Percentiles rank a stretch among this genome's conserved stretches.
These are phyloP conservation scores for Helicolenus hilgendorfi DNA, from an alignment of 2,797 vertebrate genomes.

Conservation along the genomic window DNA sequence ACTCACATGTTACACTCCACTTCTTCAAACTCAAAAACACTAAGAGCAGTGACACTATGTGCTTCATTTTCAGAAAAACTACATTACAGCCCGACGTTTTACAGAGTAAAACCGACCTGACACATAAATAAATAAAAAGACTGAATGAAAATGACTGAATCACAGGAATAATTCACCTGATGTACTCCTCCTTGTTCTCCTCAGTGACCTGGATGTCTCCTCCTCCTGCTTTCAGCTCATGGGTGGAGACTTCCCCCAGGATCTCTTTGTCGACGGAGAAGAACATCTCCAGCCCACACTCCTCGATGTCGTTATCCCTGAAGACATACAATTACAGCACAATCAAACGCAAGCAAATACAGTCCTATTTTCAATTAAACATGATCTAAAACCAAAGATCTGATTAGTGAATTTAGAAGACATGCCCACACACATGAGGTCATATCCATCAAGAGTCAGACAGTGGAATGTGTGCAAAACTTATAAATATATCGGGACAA, in stretches of 20 bases:
- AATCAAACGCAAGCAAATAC: neutral
- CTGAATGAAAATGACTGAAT: neutral
- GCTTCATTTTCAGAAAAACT: too few relatives aligned
- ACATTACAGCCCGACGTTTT: neutral
- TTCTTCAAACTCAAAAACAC: neutral
- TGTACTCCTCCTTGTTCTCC: conserved; percentile 99
- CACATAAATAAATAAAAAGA: neutral
- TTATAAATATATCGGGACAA: neutral
- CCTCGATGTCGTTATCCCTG: conserved; percentile 98
- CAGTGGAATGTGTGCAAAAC: neutral
- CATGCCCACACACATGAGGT: neutral
- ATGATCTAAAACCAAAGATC: neutral
- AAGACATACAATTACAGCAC: neutral
- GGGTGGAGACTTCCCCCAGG: conserved; percentile 97
- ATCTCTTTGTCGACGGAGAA: conserved; percentile 99
- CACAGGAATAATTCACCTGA: conserved; percentile 89
- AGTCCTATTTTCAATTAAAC: neutral
- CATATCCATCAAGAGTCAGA: neutral
- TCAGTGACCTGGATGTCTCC: conserved; percentile 97
- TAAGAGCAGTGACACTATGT: neutral
- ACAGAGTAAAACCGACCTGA: neutral
- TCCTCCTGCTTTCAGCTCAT: conserved; percentile 95
- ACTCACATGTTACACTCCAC: conserved; percentile 83
- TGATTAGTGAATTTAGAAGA: neutral
- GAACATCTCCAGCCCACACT: conserved; percentile 99